phyloP scores from a whole-genome alignment of 2,888 invertebrate species.

The Chrysolina oricalcia region DNA sequence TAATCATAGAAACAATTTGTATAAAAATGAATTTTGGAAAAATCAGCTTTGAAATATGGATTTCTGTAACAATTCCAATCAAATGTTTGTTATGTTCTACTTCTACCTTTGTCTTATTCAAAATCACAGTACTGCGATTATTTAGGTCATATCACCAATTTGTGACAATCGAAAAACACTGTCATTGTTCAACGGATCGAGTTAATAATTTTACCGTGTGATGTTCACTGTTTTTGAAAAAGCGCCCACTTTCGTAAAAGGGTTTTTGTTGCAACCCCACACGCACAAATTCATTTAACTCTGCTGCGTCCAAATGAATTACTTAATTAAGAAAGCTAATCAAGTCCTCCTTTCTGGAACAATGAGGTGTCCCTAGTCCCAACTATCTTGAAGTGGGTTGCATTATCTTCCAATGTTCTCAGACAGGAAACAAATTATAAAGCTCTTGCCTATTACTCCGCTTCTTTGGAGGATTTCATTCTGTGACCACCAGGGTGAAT shows the following conservation, averaged over 20 bases:
- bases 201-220: background rate
- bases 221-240: background rate
- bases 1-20: no score
- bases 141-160: no score
- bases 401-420: constrained; percentile 48
- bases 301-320: constrained; percentile 35
- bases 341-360: constrained; percentile 39
- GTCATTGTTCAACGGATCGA: background rate
- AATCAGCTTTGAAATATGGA: no score
- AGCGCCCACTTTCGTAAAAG: background rate
- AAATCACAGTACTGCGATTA: no score
- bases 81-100: no score
- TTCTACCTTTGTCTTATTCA: no score
- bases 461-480: constrained; percentile 13
- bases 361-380: constrained; percentile 45
- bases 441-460: constrained; percentile 43
- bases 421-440: constrained; percentile 51
- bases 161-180: background rate
- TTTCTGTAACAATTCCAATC: no score
- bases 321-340: constrained; percentile 50
- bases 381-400: constrained; percentile 52
- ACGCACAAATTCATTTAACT: background rate
- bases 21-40: no score
- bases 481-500: constrained; percentile 3
- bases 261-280: background rate